These are phyloP conservation scores for Tetranychus cinnabarinus DNA, from an alignment of 1,140 invertebrate genomes.

Conservation along the genomic window DNA sequence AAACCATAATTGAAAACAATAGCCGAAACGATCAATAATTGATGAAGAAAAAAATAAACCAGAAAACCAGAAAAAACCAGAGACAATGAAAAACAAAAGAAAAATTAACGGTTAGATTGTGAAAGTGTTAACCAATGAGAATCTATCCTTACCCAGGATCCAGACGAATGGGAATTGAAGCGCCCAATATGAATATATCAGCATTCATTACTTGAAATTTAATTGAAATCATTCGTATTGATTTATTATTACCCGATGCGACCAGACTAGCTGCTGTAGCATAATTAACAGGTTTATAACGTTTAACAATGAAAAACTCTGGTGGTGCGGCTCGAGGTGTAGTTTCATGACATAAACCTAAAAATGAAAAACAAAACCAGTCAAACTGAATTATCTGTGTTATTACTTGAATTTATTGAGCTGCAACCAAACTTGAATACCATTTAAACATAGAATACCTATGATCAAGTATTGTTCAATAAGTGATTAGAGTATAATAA, in stretches of 20 bases:
- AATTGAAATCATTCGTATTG: constrained; percentile 9
- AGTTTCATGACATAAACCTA: constrained; percentile 12
- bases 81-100: background rate
- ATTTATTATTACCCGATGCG: background rate
- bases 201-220: constrained; percentile 14
- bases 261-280: constrained; percentile 8
- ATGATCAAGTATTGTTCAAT: background rate
- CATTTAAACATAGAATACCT: background rate
- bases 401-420: background rate
- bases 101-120: background rate
- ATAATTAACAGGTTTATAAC: constrained; percentile 14
- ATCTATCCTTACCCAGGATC: constrained; percentile 9
- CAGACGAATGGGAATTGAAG: constrained; percentile 14
- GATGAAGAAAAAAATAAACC: too few species aligned
- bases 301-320: constrained; percentile 13
- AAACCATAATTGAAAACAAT: background rate
- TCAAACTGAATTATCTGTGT: background rate
- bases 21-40: too few species aligned
- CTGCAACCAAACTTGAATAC: background rate
- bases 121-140: background rate
- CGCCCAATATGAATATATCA: constrained; percentile 15
- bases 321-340: constrained; percentile 13
- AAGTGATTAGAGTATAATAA: background rate
- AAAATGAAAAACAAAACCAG: background rate
- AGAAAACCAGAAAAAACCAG: too few species aligned